Conservation (phyloP, 2,797 vertebrate species). For the Morelia viridis region DNA sequence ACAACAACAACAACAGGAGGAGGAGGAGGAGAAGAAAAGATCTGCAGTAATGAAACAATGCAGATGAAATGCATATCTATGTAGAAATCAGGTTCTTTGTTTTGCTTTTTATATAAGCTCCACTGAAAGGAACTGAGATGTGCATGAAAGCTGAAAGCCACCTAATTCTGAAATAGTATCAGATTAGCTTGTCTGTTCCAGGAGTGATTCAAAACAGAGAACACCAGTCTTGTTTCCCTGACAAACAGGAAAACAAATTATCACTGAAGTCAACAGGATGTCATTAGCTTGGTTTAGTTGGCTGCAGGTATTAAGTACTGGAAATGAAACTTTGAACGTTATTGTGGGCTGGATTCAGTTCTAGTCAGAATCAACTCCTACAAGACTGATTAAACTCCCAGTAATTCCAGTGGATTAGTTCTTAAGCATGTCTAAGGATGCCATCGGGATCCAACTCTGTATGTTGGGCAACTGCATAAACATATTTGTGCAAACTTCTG, state of each 20-base stretch:
- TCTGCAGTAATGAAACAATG: neutral
- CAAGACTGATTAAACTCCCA: neutral
- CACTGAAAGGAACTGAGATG: neutral
- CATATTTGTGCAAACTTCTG: neutral
- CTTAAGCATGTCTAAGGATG: neutral
- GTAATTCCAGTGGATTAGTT: neutral
- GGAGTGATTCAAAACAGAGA: neutral
- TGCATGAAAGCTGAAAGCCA: neutral
- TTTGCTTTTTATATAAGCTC: neutral
- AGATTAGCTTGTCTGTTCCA: neutral
- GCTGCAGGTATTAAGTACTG: neutral
- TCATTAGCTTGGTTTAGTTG: neutral
- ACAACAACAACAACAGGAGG: too few species aligned
- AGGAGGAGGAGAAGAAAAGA: neutral
- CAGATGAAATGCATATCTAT: neutral
- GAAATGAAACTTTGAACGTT: neutral
- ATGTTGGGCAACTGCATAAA: neutral
- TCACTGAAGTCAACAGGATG: neutral
- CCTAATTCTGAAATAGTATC: neutral
- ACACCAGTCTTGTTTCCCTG: neutral
- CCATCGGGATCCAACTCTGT: neutral
- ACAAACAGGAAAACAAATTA: neutral
- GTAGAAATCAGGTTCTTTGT: neutral
- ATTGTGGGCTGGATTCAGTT: neutral
- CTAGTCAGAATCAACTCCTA: neutral